phyloP scores from a whole-genome alignment of 2,113 vertebrate species.

The Jacana jacana region DNA sequence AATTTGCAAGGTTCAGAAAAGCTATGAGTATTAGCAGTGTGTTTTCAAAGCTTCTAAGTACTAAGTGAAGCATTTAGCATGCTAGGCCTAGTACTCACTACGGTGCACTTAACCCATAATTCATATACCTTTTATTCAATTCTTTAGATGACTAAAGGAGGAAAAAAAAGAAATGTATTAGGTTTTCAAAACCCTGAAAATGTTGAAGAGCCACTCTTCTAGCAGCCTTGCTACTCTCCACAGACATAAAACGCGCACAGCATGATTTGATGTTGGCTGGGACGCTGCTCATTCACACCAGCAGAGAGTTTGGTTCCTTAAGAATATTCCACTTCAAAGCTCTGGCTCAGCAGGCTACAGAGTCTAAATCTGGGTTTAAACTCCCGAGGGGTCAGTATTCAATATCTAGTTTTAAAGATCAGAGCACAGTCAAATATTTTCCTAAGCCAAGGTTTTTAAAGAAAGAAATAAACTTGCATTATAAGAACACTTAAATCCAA shows the following conservation, averaged over 20 bases:
- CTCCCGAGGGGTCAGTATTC: not conserved
- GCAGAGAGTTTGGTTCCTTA: not conserved
- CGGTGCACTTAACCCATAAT: not conserved
- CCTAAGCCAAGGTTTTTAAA: not conserved
- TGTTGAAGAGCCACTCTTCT: not conserved
- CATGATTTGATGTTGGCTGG: not conserved
- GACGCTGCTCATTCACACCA: not conserved
- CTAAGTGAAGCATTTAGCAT: conserved; percentile 53
- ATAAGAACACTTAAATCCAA: not conserved
- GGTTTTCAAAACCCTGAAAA: not conserved
- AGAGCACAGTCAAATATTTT: not conserved
- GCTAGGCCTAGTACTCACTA: conserved; percentile 29
- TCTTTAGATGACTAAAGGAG: conserved; percentile 77
- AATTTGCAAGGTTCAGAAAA: not conserved
- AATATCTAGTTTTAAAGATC: not conserved
- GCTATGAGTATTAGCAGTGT: conserved; percentile 2
- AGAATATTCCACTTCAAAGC: not conserved
- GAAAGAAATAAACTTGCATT: not conserved
- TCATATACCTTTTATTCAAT: conserved; percentile 80
- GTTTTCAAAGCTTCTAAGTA: conserved; percentile 53
- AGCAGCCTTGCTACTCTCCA: not conserved
- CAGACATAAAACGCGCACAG: not conserved
- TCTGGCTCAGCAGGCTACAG: not conserved
- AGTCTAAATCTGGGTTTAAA: not conserved
- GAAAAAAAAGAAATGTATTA: conserved; percentile 53